Evolutionary conservation across 1,140 invertebrate species (phyloP), one percentile per base, ranked within the genome.

Genomic region (Halesus radiatus): DNA sequence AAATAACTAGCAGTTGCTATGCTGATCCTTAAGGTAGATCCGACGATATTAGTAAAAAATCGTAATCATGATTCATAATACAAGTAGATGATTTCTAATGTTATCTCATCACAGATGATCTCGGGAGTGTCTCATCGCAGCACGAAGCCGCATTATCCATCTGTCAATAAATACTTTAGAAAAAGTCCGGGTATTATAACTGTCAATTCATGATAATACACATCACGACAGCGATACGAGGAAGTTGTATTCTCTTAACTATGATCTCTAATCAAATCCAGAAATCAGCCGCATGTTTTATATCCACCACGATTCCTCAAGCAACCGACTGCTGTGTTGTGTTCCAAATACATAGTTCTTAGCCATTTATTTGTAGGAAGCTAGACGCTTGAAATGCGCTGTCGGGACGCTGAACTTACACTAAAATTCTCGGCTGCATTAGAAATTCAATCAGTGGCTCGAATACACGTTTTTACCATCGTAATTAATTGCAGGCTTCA

Each of bases 181-280:
- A 66, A 26, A 66, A 53, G 3, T 54, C 20, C 3, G 16, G 22
- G 45, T 50, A 50, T 22, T 50, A 72, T 23, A 72, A 74, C 80
- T 78, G 80, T 79, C 72, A 66, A 78, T 72, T 76, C 72, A 79
- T 58, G 81, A 79, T 81, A 81, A 81, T 76, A 70, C 80, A 64
- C 80, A 78, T 81, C 80, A 81, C 80, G 76, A 81, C 66, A 56
- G 62, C 32, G 29, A 20, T 60, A 77, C 66, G 22, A 78, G 76
- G 76, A 79, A 81, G 50, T 50, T 60, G 80, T 70, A 74, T 53
- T 73, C 60, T 54, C 76, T 79, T 81, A 78, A 81, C 80, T 78
- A 53, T 53, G 37, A 81, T 81, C 80, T 81, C 50, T 53, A 64
- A 81, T 81, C 80, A 37, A 26, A 23, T 50, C 76, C n/a, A 37